These are phyloP conservation scores for human DNA, from an alignment of 2,113 vertebrate genomes.

Conservation along the genomic window GRCh38 chr15:58420501-58421000, in stretches of 20 bases:
- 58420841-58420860: not conserved
- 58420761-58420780: rapidly evolving
- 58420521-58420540: not conserved
- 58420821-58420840: not conserved
- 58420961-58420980: not conserved
- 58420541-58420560: not conserved
- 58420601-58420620: not conserved
- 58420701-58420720: not conserved
- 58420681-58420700: not conserved
- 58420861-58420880: not conserved
- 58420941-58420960: not conserved
- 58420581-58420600: not conserved
- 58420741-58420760: not conserved
- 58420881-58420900: not conserved
- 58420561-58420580: not conserved
- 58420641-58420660: not conserved
- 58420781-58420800: not conserved
- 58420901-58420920: rapidly evolving
- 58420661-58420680: not conserved
- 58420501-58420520: not conserved
- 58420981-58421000: not conserved
- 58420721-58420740: not conserved
- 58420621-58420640: not conserved
- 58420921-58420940: not conserved
- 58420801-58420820: not conserved